phyloP scores from a whole-genome alignment of 2,797 vertebrate species.

The Urocyon cinereoargenteus region DNA sequence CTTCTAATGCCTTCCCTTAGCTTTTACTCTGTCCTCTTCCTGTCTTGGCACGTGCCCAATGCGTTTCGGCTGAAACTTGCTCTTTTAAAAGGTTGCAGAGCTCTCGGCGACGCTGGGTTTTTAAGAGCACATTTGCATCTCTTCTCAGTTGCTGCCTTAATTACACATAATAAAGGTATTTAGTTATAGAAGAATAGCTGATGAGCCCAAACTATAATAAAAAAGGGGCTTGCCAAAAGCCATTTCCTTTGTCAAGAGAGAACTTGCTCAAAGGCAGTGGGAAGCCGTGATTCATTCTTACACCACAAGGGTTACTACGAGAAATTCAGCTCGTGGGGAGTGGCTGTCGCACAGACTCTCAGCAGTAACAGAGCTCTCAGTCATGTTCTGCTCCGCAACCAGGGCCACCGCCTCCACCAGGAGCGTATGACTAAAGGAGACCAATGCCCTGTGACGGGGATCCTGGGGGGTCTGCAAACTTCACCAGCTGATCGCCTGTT shows the following conservation, averaged over 20 bases:
- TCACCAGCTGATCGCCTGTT: background rate
- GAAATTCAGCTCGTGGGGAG: background rate
- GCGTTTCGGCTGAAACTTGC: constrained; percentile 48
- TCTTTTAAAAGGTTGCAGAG: constrained; percentile 78
- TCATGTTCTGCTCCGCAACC: background rate
- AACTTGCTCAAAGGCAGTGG: constrained; percentile 56
- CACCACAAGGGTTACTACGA: background rate
- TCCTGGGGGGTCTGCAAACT: background rate
- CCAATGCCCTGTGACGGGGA: background rate
- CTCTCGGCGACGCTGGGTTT: constrained; percentile 84
- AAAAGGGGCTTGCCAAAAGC: constrained; percentile 85
- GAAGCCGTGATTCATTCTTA: constrained; percentile 74
- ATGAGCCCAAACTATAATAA: constrained; percentile 86
- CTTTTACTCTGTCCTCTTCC: background rate
- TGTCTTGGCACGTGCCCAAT: background rate
- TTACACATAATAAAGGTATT: constrained; percentile 89
- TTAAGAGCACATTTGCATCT: constrained; percentile 85
- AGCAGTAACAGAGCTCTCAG: background rate
- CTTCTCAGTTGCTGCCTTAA: constrained; percentile 86
- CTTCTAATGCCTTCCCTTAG: background rate
- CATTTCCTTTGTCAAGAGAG: constrained; percentile 79
- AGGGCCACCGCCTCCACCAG: background rate
- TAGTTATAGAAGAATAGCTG: constrained; percentile 86
- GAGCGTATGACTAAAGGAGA: background rate
- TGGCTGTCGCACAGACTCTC: background rate